Evolutionary conservation across 2,888 invertebrate species (phyloP).

Genomic region (Steinernema carpocapsae): DNA sequence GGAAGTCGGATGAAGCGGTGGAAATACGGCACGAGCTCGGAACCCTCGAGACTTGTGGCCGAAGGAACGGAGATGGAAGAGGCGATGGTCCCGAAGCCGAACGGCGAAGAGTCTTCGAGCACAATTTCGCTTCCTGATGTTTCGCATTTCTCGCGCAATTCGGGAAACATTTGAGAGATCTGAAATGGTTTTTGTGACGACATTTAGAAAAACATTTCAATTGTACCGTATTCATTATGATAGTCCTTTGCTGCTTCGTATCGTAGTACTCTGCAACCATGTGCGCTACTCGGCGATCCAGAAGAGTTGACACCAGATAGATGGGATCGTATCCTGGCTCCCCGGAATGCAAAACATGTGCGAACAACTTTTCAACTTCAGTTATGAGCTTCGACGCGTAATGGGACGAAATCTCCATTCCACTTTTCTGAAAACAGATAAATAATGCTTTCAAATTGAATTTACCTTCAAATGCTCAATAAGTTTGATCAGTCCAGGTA

Average conservation of each 20-base stretch:
- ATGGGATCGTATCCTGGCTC: conserved; percentile 8
- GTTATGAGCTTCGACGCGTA: not conserved
- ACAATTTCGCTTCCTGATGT: conserved; percentile 2
- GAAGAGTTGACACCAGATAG: conserved; percentile 4
- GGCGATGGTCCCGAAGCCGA: conserved; percentile 7
- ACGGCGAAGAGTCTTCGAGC: conserved; percentile 25
- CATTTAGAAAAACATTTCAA: not conserved
- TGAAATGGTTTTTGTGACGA: not conserved
- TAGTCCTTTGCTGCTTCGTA: conserved; percentile 1
- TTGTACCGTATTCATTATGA: conserved; percentile 17
- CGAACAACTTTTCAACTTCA: not conserved
- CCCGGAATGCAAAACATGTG: conserved; percentile 8
- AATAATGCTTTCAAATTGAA: not conserved
- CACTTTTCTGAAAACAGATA: not conserved
- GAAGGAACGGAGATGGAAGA: conserved; percentile 17
- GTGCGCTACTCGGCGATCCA: conserved; percentile 21
- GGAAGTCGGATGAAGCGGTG: conserved; percentile 21
- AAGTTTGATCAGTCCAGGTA: conserved; percentile 15
- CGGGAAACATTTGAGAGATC: conserved; percentile 28
- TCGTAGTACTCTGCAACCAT: conserved; percentile 8
- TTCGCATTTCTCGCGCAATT: conserved; percentile 16
- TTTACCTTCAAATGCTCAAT: conserved; percentile 24
- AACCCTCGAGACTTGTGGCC: conserved; percentile 12
- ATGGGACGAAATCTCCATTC: not conserved
- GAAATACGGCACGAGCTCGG: conserved; percentile 24